Evolutionary conservation across 1,140 invertebrate genomes (phyloP).

Genomic region (Stenopsyche tienmushanensis): DNA sequence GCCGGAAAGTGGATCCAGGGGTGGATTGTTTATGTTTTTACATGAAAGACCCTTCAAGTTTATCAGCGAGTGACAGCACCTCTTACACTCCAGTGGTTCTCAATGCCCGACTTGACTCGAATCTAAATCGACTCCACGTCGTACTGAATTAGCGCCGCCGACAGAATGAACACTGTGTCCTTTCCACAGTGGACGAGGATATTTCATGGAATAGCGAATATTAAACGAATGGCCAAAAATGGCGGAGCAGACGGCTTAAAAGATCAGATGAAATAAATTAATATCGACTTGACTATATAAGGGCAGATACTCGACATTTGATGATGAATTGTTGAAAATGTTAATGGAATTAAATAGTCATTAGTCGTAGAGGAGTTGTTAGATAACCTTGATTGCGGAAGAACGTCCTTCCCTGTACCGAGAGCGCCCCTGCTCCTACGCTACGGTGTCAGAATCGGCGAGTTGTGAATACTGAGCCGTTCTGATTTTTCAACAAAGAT

Average conservation of each 20-base stretch:
- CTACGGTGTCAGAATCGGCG: no score
- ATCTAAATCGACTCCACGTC: conserved; percentile 4
- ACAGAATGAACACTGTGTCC: not conserved
- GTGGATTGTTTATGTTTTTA: not conserved
- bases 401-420: no score
- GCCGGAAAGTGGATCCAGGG: no score
- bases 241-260: not conserved
- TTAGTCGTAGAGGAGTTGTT: no score
- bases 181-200: not conserved
- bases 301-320: not conserved
- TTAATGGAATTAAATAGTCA: no score
- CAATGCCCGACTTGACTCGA: not conserved
- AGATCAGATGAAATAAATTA: not conserved
- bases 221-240: not conserved
- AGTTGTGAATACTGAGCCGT: no score
- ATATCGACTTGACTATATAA: not conserved
- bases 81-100: conserved; percentile 8
- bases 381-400: no score
- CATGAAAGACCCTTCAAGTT: not conserved
- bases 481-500: no score
- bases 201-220: no score
- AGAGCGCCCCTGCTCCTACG: no score
- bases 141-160: conserved; percentile 1
- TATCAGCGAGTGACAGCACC: conserved; percentile 16
- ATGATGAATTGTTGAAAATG: no score